phyloP scores from a whole-genome alignment of 2,888 invertebrate species.

The Drosophila percnosoma region DNA sequence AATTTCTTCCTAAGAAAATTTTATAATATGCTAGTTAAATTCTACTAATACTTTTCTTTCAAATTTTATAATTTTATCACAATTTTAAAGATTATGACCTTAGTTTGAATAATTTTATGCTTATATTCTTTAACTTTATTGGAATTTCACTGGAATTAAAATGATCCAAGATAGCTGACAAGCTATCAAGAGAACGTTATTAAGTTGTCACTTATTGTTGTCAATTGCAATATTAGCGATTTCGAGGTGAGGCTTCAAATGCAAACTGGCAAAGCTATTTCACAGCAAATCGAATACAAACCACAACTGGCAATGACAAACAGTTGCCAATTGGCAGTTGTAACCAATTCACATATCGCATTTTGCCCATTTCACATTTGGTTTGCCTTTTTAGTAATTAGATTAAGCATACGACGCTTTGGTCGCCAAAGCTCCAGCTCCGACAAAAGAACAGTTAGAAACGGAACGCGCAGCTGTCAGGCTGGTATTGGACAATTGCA shows the following conservation, averaged over 20 bases:
- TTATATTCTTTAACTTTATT: neutral
- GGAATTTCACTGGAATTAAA: neutral
- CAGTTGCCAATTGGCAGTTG: slow-evolving; percentile 34
- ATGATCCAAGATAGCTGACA: neutral
- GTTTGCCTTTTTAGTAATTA: slow-evolving; percentile 59
- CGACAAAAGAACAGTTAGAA: slow-evolving; percentile 46
- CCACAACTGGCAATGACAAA: slow-evolving; percentile 56
- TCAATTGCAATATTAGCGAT: slow-evolving; percentile 9
- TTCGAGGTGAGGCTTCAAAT: slow-evolving; percentile 7
- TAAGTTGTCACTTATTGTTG: slow-evolving; percentile 1
- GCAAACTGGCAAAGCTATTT: slow-evolving; percentile 14
- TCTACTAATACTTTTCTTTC: neutral
- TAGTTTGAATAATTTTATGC: neutral
- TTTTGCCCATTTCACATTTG: slow-evolving; percentile 23
- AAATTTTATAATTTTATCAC: neutral
- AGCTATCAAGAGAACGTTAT: slow-evolving; percentile 1
- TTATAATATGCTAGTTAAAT: neutral
- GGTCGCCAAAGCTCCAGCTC: slow-evolving; percentile 24
- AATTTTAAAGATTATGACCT: neutral
- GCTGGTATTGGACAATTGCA: slow-evolving; percentile 11
- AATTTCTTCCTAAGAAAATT: neutral
- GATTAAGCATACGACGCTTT: slow-evolving; percentile 58
- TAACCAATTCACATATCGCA: slow-evolving; percentile 15
- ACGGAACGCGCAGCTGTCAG: slow-evolving; percentile 47
- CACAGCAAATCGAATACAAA: slow-evolving; percentile 16